Percentiles rank a stretch among this genome's conserved stretches.
Conservation (phyloP, 2,113 vertebrate species). For the Nematolebias whitei region DNA sequence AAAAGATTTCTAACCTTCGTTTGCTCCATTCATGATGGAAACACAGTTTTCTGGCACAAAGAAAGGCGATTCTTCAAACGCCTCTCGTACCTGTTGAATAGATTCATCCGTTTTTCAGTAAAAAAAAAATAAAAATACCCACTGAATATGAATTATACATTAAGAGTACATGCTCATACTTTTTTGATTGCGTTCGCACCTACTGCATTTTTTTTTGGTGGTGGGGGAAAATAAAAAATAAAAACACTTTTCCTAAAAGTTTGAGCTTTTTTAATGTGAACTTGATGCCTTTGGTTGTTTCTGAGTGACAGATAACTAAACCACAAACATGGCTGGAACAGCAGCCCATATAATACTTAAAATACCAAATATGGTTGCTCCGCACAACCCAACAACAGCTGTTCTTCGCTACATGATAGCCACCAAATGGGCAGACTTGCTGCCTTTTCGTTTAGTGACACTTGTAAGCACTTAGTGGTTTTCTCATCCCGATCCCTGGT, state of each 20-base stretch:
- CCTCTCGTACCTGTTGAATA: constrained; percentile 83
- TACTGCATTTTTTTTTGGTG: too few species aligned
- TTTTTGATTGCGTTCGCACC: too few species aligned
- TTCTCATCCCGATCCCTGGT: constrained; percentile 66
- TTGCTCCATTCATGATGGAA: constrained; percentile 92
- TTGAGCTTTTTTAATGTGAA: neutral
- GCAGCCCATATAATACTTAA: constrained; percentile 73
- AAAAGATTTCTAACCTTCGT: constrained; percentile 85
- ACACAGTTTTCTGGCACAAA: constrained; percentile 90
- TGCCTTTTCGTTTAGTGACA: constrained; percentile 67
- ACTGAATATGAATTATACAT: too few species aligned
- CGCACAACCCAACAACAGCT: constrained; percentile 80
- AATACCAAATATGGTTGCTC: constrained; percentile 75
- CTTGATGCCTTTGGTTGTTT: constrained; percentile 17
- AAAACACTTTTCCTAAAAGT: too few species aligned
- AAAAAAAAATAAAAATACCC: neutral
- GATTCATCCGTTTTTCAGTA: constrained; percentile 2
- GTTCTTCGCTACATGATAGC: constrained; percentile 73
- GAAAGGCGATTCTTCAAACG: constrained; percentile 94
- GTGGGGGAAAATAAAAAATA: too few species aligned
- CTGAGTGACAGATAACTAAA: constrained; percentile 64
- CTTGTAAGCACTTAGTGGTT: constrained; percentile 79
- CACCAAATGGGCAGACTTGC: constrained; percentile 69
- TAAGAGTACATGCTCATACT: too few species aligned
- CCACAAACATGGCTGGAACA: constrained; percentile 71